Evolutionary conservation across 2,797 vertebrate genomes (phyloP).

Genomic region (Capromys pilorides): DNA sequence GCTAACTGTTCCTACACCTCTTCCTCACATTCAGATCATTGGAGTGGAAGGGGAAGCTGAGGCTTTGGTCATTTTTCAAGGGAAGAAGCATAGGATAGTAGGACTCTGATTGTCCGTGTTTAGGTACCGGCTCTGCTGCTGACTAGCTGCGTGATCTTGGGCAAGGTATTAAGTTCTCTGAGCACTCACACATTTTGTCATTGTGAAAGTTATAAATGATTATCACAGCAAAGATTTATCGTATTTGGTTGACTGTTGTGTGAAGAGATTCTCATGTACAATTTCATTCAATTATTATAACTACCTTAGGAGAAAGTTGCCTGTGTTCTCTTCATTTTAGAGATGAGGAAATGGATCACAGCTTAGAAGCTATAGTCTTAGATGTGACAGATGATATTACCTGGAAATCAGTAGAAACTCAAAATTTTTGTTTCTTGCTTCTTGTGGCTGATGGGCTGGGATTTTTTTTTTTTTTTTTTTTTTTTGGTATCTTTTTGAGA

Average conservation of each 20-base stretch:
- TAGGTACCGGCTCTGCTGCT: not conserved
- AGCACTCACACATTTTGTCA: not conserved
- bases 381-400: not conserved
- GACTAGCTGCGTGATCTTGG: not conserved
- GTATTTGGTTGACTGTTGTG: not conserved
- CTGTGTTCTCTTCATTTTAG: not conserved
- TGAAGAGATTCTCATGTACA: not conserved
- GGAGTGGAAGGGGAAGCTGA: not conserved
- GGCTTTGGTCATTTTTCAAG: not conserved
- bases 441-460: not conserved
- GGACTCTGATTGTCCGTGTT: not conserved
- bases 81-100: not conserved
- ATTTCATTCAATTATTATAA: not conserved
- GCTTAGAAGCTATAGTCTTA: not conserved
- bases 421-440: not conserved
- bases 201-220: not conserved
- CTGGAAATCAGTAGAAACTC: slow-evolving; percentile 29
- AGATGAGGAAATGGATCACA: not conserved
- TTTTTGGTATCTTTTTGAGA: too few relatives aligned
- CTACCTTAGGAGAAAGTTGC: not conserved
- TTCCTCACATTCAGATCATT: not conserved
- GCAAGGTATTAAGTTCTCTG: slow-evolving; percentile 44
- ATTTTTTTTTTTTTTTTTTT: too few relatives aligned
- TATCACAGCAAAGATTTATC: not conserved
- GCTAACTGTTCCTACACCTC: not conserved